A percentile compares a stretch with the other conserved stretches of the same genome.
These are phyloP conservation scores for Pseudomyrmex dendroicus DNA, from an alignment of 1,140 invertebrate genomes.

Conservation along the genomic window DNA sequence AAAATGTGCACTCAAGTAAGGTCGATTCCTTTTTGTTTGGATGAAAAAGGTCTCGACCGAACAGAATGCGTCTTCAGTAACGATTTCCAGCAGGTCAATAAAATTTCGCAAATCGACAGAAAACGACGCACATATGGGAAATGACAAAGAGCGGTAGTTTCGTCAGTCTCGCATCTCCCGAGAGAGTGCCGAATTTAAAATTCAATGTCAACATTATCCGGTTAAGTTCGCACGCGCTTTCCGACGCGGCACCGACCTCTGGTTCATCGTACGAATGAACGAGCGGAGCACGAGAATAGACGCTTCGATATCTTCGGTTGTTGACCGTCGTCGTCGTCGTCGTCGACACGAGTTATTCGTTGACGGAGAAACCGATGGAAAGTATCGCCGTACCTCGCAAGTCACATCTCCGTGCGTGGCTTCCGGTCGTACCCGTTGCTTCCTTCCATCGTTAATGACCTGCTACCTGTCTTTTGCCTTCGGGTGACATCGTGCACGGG, in stretches of 20 bases:
- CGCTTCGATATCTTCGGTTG: constrained; percentile 54
- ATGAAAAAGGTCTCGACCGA: constrained; percentile 23
- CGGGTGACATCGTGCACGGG: constrained; percentile 46
- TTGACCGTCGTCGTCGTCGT: constrained; percentile 51
- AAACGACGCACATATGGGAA: background rate
- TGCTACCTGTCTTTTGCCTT: constrained; percentile 49
- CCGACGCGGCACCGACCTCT: background rate
- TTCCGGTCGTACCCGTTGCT: constrained; percentile 80
- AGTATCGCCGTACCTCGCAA: constrained; percentile 40
- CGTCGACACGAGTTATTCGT: constrained; percentile 31
- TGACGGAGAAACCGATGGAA: constrained; percentile 3
- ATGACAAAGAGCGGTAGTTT: background rate
- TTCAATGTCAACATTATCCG: constrained; percentile 41
- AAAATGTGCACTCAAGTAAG: background rate
- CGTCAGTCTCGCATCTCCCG: background rate
- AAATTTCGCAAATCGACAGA: background rate
- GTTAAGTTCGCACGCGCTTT: constrained; percentile 2
- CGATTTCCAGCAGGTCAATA: background rate
- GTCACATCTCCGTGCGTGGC: constrained; percentile 83
- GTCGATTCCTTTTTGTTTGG: background rate
- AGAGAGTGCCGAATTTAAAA: constrained; percentile 32
- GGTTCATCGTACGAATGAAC: constrained; percentile 40
- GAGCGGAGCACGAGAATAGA: constrained; percentile 49
- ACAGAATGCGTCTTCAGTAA: constrained; percentile 56
- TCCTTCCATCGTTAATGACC: constrained; percentile 81